phyloP scores from a whole-genome alignment of 2,797 vertebrate species.

The Dipus sagitta region DNA sequence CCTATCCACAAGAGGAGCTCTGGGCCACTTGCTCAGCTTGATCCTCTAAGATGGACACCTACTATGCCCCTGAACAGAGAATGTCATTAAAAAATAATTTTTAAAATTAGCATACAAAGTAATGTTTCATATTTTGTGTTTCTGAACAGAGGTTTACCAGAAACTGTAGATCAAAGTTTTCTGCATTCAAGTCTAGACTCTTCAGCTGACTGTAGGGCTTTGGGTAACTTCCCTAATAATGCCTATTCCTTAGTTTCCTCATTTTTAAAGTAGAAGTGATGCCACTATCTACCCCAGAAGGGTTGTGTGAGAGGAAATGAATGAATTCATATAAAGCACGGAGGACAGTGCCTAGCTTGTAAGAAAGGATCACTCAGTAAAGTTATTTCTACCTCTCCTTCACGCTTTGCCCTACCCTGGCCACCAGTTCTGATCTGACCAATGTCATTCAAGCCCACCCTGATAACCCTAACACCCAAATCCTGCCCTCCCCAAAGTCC shows the following conservation, averaged over 20 bases:
- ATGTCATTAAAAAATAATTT: background rate
- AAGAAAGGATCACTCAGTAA: background rate
- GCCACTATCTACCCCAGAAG: background rate
- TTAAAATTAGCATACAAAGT: background rate
- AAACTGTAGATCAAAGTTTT: background rate
- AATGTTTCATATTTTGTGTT: background rate
- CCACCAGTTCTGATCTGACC: background rate
- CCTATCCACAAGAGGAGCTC: background rate
- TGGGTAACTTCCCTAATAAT: background rate
- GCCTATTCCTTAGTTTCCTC: conserved; percentile 30
- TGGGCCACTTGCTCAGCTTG: background rate
- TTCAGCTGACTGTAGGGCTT: background rate
- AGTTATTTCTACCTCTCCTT: background rate
- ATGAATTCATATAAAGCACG: background rate
- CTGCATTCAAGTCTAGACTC: background rate
- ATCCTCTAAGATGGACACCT: background rate
- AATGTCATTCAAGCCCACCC: background rate
- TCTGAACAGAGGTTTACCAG: background rate
- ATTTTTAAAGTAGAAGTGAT: conserved; percentile 6
- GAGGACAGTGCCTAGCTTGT: background rate
- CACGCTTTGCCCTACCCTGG: background rate
- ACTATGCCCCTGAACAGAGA: background rate
- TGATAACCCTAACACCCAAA: background rate
- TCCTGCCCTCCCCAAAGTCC: background rate
- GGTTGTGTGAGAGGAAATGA: background rate